These are phyloP conservation scores for Cheumatopsyche charites DNA, from an alignment of 1,140 invertebrate species.

Conservation along the genomic window DNA sequence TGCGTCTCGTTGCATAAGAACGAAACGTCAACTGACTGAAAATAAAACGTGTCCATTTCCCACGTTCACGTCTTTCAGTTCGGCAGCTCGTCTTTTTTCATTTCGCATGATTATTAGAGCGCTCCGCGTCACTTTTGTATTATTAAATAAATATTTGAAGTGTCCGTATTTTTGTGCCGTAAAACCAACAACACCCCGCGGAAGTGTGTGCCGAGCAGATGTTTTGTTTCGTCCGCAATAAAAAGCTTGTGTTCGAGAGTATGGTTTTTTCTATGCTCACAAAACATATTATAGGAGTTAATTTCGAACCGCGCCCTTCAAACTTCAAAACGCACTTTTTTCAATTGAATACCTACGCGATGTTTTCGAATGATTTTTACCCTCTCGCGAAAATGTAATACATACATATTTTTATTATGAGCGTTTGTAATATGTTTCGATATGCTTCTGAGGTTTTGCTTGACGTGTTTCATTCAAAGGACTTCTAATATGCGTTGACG, in stretches of 20 bases:
- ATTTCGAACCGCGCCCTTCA: slow-evolving; percentile 8
- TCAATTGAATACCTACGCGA: too few relatives aligned
- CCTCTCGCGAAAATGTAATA: too few relatives aligned
- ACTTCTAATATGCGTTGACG: not conserved
- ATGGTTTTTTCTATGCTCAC: not conserved
- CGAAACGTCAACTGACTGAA: not conserved
- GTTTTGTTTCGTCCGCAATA: slow-evolving; percentile 18
- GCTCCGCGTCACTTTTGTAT: not conserved
- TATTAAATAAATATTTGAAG: slow-evolving; percentile 15
- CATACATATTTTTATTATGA: not conserved
- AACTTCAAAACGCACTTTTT: slow-evolving; percentile 5
- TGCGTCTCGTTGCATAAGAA: too few relatives aligned
- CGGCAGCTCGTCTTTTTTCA: too few relatives aligned
- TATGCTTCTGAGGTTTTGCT: too few relatives aligned
- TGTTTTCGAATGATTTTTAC: not conserved
- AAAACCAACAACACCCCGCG: slow-evolving; percentile 5
- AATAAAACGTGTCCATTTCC: not conserved
- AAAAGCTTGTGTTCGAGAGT: not conserved
- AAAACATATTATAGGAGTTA: slow-evolving; percentile 10
- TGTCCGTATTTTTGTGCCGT: slow-evolving; percentile 7
- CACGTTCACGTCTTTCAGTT: not conserved
- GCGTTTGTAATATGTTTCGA: not conserved
- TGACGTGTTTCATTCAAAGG: not conserved
- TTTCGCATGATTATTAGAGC: too few relatives aligned
- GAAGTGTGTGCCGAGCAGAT: slow-evolving; percentile 14